A percentile compares a stretch with the other conserved stretches of the same genome.
Evolutionary conservation across 2,113 vertebrate genomes (phyloP).

Genomic region (Lophochroa leadbeateri): DNA sequence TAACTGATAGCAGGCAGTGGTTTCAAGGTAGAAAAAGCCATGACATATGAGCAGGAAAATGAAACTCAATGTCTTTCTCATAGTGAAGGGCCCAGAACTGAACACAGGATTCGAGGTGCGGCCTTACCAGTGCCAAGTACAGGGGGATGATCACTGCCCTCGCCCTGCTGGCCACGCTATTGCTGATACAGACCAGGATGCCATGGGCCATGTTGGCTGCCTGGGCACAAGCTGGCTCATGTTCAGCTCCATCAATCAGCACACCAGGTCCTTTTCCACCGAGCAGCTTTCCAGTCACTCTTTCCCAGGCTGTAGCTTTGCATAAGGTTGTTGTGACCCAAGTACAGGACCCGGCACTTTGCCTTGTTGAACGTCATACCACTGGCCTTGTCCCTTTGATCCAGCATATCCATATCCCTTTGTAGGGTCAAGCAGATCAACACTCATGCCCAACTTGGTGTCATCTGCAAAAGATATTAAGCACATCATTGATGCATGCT

Average conservation of each 20-base stretch:
- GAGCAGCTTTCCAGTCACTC: background rate
- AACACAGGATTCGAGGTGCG: background rate
- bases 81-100: background rate
- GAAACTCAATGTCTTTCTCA: background rate
- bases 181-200: background rate
- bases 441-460: background rate
- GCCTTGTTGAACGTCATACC: background rate
- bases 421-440: background rate
- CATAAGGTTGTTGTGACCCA: background rate
- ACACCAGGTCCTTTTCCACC: background rate
- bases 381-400: background rate
- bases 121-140: background rate
- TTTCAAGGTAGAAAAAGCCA: background rate
- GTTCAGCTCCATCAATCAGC: background rate
- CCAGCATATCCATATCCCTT: background rate
- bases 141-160: background rate
- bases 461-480: background rate
- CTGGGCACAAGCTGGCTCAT: background rate
- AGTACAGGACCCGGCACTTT: background rate
- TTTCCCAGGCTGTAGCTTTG: background rate
- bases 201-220: background rate
- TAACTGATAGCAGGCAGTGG: background rate
- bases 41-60: background rate
- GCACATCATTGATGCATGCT: background rate
- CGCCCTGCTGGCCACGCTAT: background rate